phyloP scores from a whole-genome alignment of 2,888 invertebrate genomes.

The Mesochorus sp. region DNA sequence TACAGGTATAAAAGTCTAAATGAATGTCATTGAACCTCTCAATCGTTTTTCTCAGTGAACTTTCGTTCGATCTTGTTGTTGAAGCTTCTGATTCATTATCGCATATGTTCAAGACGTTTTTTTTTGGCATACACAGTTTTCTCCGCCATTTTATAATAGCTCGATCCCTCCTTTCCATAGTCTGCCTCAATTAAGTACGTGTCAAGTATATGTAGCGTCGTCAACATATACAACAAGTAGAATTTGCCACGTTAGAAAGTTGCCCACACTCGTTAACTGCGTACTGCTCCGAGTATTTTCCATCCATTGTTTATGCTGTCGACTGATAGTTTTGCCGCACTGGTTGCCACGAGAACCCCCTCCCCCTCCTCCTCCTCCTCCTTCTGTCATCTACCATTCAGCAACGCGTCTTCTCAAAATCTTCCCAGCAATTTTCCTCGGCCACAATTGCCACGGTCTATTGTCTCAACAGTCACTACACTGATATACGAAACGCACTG shows the following conservation, averaged over 20 bases:
- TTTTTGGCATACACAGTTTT: conserved; percentile 27
- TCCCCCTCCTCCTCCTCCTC: not conserved
- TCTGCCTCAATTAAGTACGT: conserved; percentile 35
- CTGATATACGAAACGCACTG: conserved; percentile 9
- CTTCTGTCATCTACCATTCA: not conserved
- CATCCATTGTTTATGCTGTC: conserved; percentile 55
- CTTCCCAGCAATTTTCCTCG: conserved; percentile 54
- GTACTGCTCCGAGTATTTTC: conserved; percentile 48
- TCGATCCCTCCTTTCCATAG: not conserved
- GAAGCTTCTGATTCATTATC: not conserved
- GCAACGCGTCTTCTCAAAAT: conserved; percentile 12
- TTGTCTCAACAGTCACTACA: conserved; percentile 1
- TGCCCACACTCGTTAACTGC: conserved; percentile 60
- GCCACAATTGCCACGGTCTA: conserved; percentile 28
- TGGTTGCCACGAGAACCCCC: conserved; percentile 40
- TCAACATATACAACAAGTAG: conserved; percentile 33
- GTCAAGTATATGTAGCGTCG: not conserved
- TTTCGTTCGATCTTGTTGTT: conserved; percentile 11
- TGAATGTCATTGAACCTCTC: not conserved
- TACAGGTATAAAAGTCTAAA: not conserved
- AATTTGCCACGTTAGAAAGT: conserved; percentile 61
- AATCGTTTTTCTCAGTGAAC: not conserved
- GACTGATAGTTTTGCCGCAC: conserved; percentile 57
- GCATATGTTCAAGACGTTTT: not conserved
- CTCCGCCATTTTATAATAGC: conserved; percentile 14